Evolutionary conservation across 2,113 vertebrate genomes (phyloP).

Genomic region (Equus przewalskii): DNA sequence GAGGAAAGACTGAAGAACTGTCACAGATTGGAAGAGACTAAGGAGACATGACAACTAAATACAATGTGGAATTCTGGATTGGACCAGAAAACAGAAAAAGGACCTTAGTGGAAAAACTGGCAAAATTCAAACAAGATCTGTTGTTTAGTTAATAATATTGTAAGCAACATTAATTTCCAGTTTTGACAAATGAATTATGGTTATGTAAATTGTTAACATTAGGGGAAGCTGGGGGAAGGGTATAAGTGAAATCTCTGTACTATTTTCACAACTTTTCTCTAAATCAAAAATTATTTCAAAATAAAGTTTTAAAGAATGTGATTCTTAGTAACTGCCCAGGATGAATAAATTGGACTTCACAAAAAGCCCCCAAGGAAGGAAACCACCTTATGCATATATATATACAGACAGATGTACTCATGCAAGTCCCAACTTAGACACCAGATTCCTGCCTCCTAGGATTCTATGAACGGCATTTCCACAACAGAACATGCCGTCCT

Average conservation of each 20-base stretch:
- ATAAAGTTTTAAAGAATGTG: background rate
- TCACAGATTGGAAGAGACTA: background rate
- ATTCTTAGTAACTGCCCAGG: slow-evolving; percentile 12
- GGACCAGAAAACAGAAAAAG: background rate
- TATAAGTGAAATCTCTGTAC: background rate
- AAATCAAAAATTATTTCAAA: slow-evolving; percentile 41
- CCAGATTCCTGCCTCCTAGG: background rate
- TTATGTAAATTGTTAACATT: background rate
- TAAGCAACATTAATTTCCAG: background rate
- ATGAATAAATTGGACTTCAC: background rate
- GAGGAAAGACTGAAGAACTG: background rate
- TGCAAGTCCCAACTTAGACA: background rate
- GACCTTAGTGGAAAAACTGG: background rate
- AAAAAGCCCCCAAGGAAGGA: background rate
- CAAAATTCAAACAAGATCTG: background rate
- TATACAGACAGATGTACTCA: background rate
- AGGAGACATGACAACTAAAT: background rate
- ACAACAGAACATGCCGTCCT: background rate
- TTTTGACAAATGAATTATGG: background rate
- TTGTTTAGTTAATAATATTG: background rate
- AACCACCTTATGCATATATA: background rate
- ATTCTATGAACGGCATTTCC: background rate
- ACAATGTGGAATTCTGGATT: background rate
- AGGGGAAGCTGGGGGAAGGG: background rate
- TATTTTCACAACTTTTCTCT: background rate